Conservation (phyloP, 2,113 vertebrate genomes). For the Clupea harengus region DNA sequence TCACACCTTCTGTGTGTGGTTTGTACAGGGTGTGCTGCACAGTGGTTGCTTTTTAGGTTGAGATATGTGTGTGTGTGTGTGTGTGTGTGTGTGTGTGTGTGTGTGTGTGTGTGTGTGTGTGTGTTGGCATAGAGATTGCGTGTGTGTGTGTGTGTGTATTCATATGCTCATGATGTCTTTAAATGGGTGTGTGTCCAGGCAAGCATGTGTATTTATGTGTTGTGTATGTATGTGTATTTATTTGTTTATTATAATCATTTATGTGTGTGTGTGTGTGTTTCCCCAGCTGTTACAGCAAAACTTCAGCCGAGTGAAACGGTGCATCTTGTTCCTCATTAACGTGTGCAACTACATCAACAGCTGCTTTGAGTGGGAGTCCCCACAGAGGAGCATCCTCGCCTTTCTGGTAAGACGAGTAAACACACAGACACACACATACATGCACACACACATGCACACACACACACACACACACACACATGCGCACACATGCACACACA, state of each 20-base stretch:
- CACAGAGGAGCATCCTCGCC: conserved; percentile 84
- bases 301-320: conserved; percentile 85
- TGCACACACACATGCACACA: not conserved
- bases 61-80: not conserved
- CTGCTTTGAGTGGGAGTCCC: conserved; percentile 93
- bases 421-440: conserved; percentile 1
- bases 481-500: too few species aligned
- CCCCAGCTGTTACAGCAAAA: conserved; percentile 85
- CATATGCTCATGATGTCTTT: not conserved
- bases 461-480: too few species aligned
- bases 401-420: conserved; percentile 79
- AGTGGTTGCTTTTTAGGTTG: too few species aligned
- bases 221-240: not conserved
- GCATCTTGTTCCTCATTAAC: conserved; percentile 83
- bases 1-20: too few species aligned
- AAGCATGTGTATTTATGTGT: not conserved
- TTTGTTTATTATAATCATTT: not conserved
- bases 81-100: not conserved
- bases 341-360: conserved; percentile 85
- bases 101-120: too few species aligned
- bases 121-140: not conserved
- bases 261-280: conserved; percentile 23
- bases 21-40: too few species aligned
- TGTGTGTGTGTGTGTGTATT: not conserved
- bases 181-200: too few species aligned